Evolutionary conservation across 1,140 invertebrate species (phyloP).

Genomic region (Ruditapes philippinarum): DNA sequence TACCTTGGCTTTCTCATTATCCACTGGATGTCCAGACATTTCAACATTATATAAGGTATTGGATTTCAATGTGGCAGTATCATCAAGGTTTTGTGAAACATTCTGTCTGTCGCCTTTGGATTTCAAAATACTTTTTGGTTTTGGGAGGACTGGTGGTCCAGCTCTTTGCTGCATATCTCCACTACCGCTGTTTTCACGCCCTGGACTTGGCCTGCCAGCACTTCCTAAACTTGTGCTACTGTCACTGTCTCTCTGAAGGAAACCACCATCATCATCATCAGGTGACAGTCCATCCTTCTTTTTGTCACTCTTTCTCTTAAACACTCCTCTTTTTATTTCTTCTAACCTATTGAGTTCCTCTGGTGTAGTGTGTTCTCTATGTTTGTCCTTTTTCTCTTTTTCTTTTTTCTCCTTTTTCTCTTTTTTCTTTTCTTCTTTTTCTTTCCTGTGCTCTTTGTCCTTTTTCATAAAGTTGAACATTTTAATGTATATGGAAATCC

Average conservation of each 20-base stretch:
- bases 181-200: slow-evolving; percentile 66
- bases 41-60: slow-evolving; percentile 82
- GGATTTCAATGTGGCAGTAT: slow-evolving; percentile 77
- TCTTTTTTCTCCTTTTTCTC: slow-evolving; percentile 93
- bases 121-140: slow-evolving; percentile 82
- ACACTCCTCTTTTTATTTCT: slow-evolving; percentile 86
- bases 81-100: slow-evolving; percentile 78
- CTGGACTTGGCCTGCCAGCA: slow-evolving; percentile 75
- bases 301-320: slow-evolving; percentile 79
- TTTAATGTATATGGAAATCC: slow-evolving; percentile 16
- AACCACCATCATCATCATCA: slow-evolving; percentile 56
- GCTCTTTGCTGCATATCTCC: slow-evolving; percentile 48
- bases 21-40: slow-evolving; percentile 51
- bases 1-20: background rate
- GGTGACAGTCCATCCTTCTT: slow-evolving; percentile 62
- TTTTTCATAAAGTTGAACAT: slow-evolving; percentile 87
- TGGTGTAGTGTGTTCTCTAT: slow-evolving; percentile 91
- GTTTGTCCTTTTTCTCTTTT: slow-evolving; percentile 87
- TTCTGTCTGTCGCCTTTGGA: slow-evolving; percentile 69
- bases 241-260: slow-evolving; percentile 77
- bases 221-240: slow-evolving; percentile 75
- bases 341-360: slow-evolving; percentile 86
- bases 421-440: slow-evolving; percentile 92
- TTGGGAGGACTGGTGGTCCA: slow-evolving; percentile 72
- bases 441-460: slow-evolving; percentile 93